Evolutionary conservation across 2,113 vertebrate genomes (phyloP).

Genomic region (Willisornis vidua): DNA sequence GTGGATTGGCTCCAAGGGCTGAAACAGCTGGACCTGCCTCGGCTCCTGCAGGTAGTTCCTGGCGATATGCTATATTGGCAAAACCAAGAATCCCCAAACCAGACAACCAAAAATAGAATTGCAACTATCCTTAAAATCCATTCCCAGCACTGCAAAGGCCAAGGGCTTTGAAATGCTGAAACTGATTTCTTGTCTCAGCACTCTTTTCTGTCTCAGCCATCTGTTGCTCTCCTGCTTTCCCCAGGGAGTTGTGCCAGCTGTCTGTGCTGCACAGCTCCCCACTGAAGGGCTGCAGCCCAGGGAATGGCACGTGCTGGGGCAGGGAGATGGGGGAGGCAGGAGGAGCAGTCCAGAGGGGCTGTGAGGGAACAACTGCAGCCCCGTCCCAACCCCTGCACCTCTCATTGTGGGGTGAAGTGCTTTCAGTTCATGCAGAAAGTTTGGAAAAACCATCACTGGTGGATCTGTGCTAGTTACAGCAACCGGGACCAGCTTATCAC

Average conservation of each 20-base stretch:
- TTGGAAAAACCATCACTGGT: background rate
- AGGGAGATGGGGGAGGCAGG: background rate
- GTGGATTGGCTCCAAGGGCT: background rate
- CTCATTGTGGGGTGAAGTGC: fast-evolving
- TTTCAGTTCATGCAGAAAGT: background rate
- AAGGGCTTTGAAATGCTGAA: background rate
- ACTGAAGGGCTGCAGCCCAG: background rate
- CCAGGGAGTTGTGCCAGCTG: background rate
- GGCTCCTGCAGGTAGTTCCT: background rate
- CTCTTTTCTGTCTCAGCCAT: background rate
- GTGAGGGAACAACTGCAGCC: no score
- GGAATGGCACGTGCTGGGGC: background rate
- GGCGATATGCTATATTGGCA: background rate
- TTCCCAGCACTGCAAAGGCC: background rate
- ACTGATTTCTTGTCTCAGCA: background rate
- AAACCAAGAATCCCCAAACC: background rate
- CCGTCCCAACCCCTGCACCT: fast-evolving
- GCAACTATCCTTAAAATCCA: background rate
- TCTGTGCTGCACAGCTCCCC: background rate
- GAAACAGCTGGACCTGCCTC: background rate
- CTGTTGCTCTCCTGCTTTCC: background rate
- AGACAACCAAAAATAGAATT: background rate
- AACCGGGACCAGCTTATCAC: no score
- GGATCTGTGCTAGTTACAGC: background rate
- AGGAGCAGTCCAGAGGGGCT: background rate